A percentile compares a stretch with the other conserved stretches of the same genome.
phyloP scores from a whole-genome alignment of 1,140 invertebrate species.

The Cyclina sinensis region DNA sequence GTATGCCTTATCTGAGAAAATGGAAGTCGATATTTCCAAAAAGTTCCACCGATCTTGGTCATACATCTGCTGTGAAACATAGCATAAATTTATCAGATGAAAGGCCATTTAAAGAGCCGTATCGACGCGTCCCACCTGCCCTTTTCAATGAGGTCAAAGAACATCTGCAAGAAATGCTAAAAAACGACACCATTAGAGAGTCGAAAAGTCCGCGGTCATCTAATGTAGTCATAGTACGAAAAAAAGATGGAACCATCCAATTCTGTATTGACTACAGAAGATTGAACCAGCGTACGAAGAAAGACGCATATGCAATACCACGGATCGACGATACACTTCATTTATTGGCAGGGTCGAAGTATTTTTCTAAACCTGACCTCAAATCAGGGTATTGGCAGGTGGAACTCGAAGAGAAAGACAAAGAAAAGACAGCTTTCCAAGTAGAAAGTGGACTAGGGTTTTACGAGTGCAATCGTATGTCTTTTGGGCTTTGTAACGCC shows the following conservation, averaged over 20 bases:
- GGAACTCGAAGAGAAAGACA: conserved; percentile 72
- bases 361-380: conserved; percentile 87
- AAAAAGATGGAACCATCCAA: conserved; percentile 86
- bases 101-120: neutral
- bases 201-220: neutral
- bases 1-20: neutral
- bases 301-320: conserved; percentile 72
- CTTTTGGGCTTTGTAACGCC: conserved; percentile 76
- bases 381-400: conserved; percentile 87
- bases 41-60: neutral
- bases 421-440: conserved; percentile 70
- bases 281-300: conserved; percentile 67
- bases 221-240: conserved; percentile 75
- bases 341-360: conserved; percentile 79
- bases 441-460: conserved; percentile 55
- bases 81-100: neutral
- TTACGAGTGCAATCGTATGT: conserved; percentile 67
- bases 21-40: conserved; percentile 11
- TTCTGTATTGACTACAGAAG: conserved; percentile 82
- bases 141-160: neutral
- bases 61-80: neutral
- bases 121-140: neutral
- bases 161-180: neutral
- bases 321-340: conserved; percentile 70
- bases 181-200: neutral